Base-by-base conservation (phyloP, 2,888 invertebrate genomes). In the Cheilosia pagana region DNA sequence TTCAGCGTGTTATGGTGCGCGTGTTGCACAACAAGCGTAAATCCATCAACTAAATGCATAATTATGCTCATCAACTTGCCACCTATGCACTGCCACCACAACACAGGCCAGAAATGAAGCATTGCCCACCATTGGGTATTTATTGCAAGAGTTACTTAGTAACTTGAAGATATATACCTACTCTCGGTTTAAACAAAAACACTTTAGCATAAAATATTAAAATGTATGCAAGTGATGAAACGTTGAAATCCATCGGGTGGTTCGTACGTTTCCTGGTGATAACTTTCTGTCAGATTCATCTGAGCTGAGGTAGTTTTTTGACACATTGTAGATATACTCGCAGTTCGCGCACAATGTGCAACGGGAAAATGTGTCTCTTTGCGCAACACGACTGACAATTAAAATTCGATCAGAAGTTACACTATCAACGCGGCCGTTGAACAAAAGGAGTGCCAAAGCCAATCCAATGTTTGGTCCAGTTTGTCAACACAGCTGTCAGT, bases 11-110 rank as follows among this genome's bases (percentile, higher is more conserved):
- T 67, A 52, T 75, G 48, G 5, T 31, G 19, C 3, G 53, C 14
- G 14, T 28, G 31, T 81, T 81, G 45, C 76, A 59, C 59, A 81
- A 81, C 41, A 35, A 57, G 35, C 25, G 43, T 81, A 63, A 76
- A 76, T 81, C 63, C 70, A 76, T 63, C 76, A 53, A 35, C 55
- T 76, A 59, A 76, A 77, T 77, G 81, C 65, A 82, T 71, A 77
- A 76, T 76, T 81, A 76, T 76, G 59, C 53, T 62, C 63, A 65
- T 21, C 48, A 50, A 19, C 57, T 53, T 50, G 25, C 70, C 59
- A 50, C 53, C 72, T 7, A 72, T 45, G 6, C 6, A 14, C 50
- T 0, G 39, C 19, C 12, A 21, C 16, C 48, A n/a, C 35, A 23
- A 6, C 35, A 12, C 4, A 53, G 41, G 12, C 10, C 39, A 28